Conservation (phyloP, 2,888 invertebrate species). For the Cerastis rubricosa region DNA sequence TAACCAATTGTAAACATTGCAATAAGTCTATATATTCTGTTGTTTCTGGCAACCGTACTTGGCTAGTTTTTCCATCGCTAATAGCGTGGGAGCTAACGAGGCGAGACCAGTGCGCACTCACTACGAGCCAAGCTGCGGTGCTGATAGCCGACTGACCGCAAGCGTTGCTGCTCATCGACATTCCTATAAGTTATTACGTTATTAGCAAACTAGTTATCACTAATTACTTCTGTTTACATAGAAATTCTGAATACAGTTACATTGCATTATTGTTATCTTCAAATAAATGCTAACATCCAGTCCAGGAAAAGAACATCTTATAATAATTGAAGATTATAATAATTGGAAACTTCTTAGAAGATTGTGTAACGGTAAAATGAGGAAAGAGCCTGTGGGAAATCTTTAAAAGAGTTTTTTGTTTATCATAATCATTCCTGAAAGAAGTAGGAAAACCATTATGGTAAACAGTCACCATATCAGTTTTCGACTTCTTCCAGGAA, state of each 20-base stretch:
- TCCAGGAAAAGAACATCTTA: neutral
- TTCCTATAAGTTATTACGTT: conserved; percentile 2
- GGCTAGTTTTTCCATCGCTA: neutral
- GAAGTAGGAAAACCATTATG: neutral
- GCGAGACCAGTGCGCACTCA: neutral
- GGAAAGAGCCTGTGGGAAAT: neutral
- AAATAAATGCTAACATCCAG: neutral
- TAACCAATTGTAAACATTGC: neutral
- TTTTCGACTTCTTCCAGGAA: too few species aligned
- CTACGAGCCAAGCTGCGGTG: neutral
- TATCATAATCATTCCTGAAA: neutral
- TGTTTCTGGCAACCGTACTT: neutral
- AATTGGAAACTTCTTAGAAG: neutral
- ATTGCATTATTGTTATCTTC: neutral
- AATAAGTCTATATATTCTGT: neutral
- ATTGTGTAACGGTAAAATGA: neutral
- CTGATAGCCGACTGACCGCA: conserved; percentile 7
- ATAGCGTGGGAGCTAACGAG: conserved; percentile 18
- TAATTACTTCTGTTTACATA: neutral
- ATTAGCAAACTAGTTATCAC: conserved; percentile 36
- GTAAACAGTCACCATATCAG: too few species aligned
- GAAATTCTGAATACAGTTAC: neutral
- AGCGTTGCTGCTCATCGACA: conserved; percentile 18
- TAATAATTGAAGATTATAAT: neutral
- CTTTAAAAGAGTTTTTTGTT: neutral